Evolutionary conservation across 2,113 vertebrate genomes (phyloP).

Genomic region (Furnarius figulus): DNA sequence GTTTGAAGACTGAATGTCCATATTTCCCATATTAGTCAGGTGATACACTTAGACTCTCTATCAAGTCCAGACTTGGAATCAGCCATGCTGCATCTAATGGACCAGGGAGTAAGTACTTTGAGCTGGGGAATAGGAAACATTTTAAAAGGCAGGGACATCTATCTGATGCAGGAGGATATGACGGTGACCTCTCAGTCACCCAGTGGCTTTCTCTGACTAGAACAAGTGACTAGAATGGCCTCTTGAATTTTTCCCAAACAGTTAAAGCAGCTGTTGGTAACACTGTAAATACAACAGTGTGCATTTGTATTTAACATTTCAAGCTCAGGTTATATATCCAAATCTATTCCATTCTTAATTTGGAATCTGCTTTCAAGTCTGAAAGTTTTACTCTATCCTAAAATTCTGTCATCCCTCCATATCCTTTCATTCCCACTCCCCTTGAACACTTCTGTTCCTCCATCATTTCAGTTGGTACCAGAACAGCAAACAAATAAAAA

Average conservation of each 20-base stretch:
- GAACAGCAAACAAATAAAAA: neutral
- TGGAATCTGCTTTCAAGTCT: neutral
- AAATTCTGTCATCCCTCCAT: fast-evolving
- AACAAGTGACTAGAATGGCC: neutral
- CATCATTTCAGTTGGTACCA: neutral
- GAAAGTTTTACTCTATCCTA: neutral
- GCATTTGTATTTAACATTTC: neutral
- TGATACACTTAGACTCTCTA: neutral
- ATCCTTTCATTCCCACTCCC: fast-evolving
- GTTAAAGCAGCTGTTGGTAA: neutral
- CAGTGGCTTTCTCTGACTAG: neutral
- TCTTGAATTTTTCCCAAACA: neutral
- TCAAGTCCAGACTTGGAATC: neutral
- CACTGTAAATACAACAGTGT: neutral
- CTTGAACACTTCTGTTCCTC: neutral
- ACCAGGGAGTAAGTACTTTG: neutral
- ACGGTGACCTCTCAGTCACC: neutral
- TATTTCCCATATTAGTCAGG: neutral
- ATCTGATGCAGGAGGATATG: neutral
- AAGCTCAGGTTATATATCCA: neutral
- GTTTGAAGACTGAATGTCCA: neutral
- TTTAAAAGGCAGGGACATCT: neutral
- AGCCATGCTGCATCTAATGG: neutral
- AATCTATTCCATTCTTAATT: neutral
- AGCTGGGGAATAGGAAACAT: neutral